These are phyloP conservation scores for Galagoides demidoff DNA, from an alignment of 2,797 vertebrate genomes.

Conservation along the genomic window DNA sequence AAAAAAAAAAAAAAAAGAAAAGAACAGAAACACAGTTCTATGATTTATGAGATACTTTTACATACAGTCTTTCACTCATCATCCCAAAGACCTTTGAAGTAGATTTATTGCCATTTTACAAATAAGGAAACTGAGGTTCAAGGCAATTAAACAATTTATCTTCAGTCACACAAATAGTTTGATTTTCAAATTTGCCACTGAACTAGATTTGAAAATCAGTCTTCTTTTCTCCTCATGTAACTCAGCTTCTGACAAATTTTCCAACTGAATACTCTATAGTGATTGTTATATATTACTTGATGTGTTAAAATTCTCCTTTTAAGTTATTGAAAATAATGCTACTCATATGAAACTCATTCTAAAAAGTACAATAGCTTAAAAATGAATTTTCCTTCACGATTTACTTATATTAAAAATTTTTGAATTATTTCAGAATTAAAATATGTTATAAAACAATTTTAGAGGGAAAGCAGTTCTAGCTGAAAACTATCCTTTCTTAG, in stretches of 20 bases:
- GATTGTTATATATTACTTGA: background rate
- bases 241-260: background rate
- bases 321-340: conserved; percentile 30
- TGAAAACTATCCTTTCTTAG: conserved; percentile 10
- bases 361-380: background rate
- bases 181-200: background rate
- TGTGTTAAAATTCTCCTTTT: conserved; percentile 50
- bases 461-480: background rate
- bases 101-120: background rate
- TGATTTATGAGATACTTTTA: background rate
- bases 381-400: background rate
- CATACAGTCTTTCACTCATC: background rate
- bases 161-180: conserved; percentile 14
- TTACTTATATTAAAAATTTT: background rate
- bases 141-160: background rate
- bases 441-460: background rate
- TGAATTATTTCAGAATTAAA: conserved; percentile 40
- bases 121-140: background rate
- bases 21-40: background rate
- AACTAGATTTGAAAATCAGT: background rate
- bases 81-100: background rate
- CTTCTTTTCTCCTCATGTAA: background rate
- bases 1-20: background rate
- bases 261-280: background rate
- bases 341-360: background rate